Percentiles rank a stretch among this genome's conserved stretches.
phyloP scores from a whole-genome alignment of 2,888 invertebrate genomes.

The Helobdella robusta region DNA sequence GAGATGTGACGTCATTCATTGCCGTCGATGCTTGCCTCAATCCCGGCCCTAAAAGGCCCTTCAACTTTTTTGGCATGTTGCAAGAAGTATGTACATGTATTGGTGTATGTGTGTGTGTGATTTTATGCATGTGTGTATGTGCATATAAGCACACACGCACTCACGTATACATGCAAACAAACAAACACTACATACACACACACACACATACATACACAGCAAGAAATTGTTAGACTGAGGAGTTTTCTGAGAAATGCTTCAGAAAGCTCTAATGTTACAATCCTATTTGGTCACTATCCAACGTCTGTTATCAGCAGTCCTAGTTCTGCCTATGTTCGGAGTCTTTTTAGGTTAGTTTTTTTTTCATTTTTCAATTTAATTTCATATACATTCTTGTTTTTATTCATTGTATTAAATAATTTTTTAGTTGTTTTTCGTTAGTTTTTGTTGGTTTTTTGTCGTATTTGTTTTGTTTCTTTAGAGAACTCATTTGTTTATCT shows the following conservation, averaged over 20 bases:
- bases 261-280: slow-evolving; percentile 55
- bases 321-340: background rate
- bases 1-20: slow-evolving; percentile 66
- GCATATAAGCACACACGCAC: slow-evolving; percentile 1
- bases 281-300: slow-evolving; percentile 84
- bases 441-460: background rate
- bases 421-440: background rate
- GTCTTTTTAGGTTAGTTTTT: slow-evolving; percentile 21
- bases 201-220: too few species aligned
- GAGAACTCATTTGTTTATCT: too few species aligned
- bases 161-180: background rate
- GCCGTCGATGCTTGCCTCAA: slow-evolving; percentile 77
- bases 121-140: too few species aligned
- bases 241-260: slow-evolving; percentile 51
- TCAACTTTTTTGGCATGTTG: slow-evolving; percentile 71
- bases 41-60: slow-evolving; percentile 75
- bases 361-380: background rate
- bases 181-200: background rate
- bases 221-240: slow-evolving; percentile 51
- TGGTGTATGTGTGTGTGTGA: too few species aligned
- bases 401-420: background rate
- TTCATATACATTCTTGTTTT: background rate
- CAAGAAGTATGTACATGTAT: slow-evolving; percentile 39
- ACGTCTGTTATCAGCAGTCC: slow-evolving; percentile 64
- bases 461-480: background rate